phyloP scores from a whole-genome alignment of 30 jellyfish, hydroid and myxozoan genomes.

The Phacellophora camtschatica region DNA sequence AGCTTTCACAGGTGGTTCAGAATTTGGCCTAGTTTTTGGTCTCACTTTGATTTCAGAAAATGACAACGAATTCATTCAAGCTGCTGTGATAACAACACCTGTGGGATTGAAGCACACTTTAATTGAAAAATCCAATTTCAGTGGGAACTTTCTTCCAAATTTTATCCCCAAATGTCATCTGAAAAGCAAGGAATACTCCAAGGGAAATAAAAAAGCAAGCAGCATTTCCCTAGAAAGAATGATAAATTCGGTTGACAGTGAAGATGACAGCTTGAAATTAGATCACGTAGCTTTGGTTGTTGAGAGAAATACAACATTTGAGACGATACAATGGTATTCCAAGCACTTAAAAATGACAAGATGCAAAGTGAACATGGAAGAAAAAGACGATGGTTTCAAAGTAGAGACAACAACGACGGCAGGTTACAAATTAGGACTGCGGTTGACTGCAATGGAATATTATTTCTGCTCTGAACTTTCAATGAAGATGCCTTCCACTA shows the following conservation, averaged over 20 bases:
- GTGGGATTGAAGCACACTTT: constrained; percentile 79
- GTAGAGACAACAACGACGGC: constrained; percentile 42
- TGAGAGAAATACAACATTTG: constrained; percentile 41
- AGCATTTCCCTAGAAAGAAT: too few species aligned
- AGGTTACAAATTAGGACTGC: constrained; percentile 49
- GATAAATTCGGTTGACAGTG: neutral
- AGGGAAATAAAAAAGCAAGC: neutral
- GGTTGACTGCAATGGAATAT: constrained; percentile 65
- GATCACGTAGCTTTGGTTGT: constrained; percentile 92
- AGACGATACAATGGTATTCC: constrained; percentile 76
- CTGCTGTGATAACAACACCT: constrained; percentile 80
- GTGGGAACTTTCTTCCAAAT: constrained; percentile 77
- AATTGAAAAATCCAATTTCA: constrained; percentile 33
- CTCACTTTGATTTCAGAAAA: neutral
- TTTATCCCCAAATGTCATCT: constrained; percentile 10
- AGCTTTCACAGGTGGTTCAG: neutral
- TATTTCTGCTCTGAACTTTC: constrained; percentile 80
- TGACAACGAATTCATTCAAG: neutral
- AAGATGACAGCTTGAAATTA: neutral
- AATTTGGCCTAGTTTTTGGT: neutral
- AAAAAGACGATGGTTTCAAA: constrained; percentile 62
- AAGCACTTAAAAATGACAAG: constrained; percentile 39
- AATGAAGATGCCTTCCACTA: neutral
- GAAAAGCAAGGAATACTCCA: neutral
- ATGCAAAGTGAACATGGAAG: constrained; percentile 55